phyloP scores from a whole-genome alignment of 2,113 vertebrate genomes.

The Heterochromis multidens region DNA sequence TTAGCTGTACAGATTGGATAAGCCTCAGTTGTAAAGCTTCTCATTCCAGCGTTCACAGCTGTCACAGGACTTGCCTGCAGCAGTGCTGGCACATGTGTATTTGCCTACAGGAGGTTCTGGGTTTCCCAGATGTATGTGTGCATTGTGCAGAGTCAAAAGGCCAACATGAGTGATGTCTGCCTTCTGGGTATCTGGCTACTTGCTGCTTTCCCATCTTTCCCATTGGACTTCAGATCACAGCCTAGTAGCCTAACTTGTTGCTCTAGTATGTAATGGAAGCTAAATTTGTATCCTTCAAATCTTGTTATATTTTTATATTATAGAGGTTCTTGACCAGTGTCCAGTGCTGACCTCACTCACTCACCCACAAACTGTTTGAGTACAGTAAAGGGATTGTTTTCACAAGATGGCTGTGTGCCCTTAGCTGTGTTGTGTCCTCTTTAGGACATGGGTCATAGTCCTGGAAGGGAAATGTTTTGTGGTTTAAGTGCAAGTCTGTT shows the following conservation, averaged over 20 bases:
- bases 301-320: background rate
- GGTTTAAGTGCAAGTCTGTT: background rate
- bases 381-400: slow-evolving; percentile 41
- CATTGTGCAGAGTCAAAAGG: slow-evolving; percentile 53
- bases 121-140: slow-evolving; percentile 53
- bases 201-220: slow-evolving; percentile 3
- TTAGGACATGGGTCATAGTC: slow-evolving; percentile 5
- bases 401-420: background rate
- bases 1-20: slow-evolving; percentile 57
- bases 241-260: background rate
- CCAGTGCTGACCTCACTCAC: slow-evolving; percentile 17
- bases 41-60: slow-evolving; percentile 48
- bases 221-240: background rate
- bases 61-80: slow-evolving; percentile 47
- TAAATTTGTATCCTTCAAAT: slow-evolving; percentile 18
- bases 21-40: slow-evolving; percentile 50
- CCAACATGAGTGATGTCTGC: slow-evolving; percentile 37
- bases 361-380: slow-evolving; percentile 1
- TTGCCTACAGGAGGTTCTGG: slow-evolving; percentile 35
- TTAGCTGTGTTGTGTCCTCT: background rate
- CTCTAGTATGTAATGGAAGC: slow-evolving; percentile 8
- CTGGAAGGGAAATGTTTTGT: slow-evolving; percentile 8
- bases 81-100: slow-evolving; percentile 56
- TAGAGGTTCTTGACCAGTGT: background rate
- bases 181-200: slow-evolving; percentile 36